Evolutionary conservation across 2,113 vertebrate genomes (phyloP), one percentile per base, ranked within the genome.

Genomic region (Calyptomena viridis): DNA sequence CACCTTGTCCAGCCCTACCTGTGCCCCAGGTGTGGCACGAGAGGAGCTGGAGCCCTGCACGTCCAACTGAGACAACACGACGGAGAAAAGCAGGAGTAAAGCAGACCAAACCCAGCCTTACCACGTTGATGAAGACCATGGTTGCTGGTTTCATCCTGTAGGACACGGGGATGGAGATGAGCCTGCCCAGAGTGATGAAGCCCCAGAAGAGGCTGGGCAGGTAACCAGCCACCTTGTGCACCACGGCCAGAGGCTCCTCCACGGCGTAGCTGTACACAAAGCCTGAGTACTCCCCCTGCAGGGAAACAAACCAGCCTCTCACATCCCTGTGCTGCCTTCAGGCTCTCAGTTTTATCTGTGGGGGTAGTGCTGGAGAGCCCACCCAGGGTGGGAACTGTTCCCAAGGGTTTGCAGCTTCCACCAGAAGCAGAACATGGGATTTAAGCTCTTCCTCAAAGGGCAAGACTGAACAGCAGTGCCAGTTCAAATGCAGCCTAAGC

Each of bases 231-330:
- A 95, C 95, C 52, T 98, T 99, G 71, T 98, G 98, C 37, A 96
- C 96, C 12, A 99, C 94, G 1, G 93, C 95, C 77, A 98, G 95
- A 0, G 99, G 99, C 55, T 99, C 98, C 39, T 98, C 95, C 92
- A 99, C 98, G 0, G 99, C 99, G 1, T 99, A 99, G 95, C 98
- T 99, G 97, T 99, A 99, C 72, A 99, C 84, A 3, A 99, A 99
- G 30, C 99, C 99, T 0, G 99, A 98, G 52, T 99, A 99, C 4
- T 98, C 98, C 12, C 99, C 99, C 99, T 99, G 97, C 63, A 31
- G 93, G 91, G 44, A 87, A 71, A 31, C 96, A 95, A 19, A 97
- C 84, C 5, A 55, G 91, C 88, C 75, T 0, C 9, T 55, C 90
- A 52, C 83, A 8, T 6, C 11, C 64, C 2, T 0, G 4, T 0